A percentile compares a stretch with the other conserved stretches of the same genome.
Conservation (phyloP, 1,140 invertebrate species). For the Oryctes rhinoceros region DNA sequence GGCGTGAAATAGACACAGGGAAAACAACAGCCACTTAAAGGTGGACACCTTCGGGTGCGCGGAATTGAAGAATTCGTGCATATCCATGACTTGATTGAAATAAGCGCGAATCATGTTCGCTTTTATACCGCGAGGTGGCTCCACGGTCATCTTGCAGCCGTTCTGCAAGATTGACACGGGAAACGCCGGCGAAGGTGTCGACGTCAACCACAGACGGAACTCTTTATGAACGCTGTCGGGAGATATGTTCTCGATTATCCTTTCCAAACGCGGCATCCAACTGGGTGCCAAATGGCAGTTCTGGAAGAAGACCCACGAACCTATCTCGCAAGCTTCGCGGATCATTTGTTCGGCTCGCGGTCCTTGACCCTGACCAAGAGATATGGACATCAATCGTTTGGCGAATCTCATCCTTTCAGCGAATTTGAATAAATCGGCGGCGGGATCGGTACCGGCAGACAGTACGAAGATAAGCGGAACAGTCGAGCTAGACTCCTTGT, state of each 20-base stretch:
- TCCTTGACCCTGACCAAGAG: conserved; percentile 77
- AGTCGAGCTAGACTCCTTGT: conserved; percentile 69
- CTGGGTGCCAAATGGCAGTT: conserved; percentile 80
- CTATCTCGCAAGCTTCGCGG: conserved; percentile 66
- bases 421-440: conserved; percentile 69
- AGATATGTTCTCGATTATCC: conserved; percentile 66
- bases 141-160: conserved; percentile 77
- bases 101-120: conserved; percentile 75
- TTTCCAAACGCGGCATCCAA: conserved; percentile 73
- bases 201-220: conserved; percentile 80
- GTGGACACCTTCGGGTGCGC: conserved; percentile 64
- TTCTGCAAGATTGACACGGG: conserved; percentile 77
- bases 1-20: conserved; percentile 78
- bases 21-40: conserved; percentile 74
- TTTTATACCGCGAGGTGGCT: conserved; percentile 73
- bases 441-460: conserved; percentile 77
- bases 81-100: conserved; percentile 62
- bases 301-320: conserved; percentile 74
- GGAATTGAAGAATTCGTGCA: conserved; percentile 66
- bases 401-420: conserved; percentile 70
- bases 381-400: conserved; percentile 71
- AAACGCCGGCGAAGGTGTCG: conserved; percentile 71
- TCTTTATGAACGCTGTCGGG: conserved; percentile 65
- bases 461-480: conserved; percentile 76
- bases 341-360: conserved; percentile 72